phyloP scores from a whole-genome alignment of 2,888 invertebrate genomes.

The Lymantria monacha region DNA sequence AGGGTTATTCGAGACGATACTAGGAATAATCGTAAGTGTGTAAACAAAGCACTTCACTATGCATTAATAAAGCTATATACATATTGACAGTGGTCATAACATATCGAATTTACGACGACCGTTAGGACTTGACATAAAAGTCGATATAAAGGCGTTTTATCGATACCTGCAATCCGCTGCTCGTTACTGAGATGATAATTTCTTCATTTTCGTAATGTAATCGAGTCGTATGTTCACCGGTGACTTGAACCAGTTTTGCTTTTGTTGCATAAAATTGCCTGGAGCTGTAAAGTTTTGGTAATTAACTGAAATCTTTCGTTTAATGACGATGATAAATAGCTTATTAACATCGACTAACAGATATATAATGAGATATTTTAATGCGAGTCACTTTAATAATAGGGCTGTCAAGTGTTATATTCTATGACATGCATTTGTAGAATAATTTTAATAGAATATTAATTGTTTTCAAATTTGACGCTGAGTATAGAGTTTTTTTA shows the following conservation, averaged over 20 bases:
- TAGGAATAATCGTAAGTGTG: conserved; percentile 41
- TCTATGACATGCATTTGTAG: not conserved
- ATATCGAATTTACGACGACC: conserved; percentile 61
- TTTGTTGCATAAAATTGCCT: conserved; percentile 39
- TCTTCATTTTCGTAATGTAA: conserved; percentile 63
- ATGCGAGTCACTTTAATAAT: not conserved
- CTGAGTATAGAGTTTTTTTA: too few species aligned
- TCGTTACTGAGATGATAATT: conserved; percentile 62
- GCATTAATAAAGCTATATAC: conserved; percentile 62
- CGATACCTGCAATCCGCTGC: conserved; percentile 57
- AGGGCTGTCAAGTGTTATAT: not conserved
- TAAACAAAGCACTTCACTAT: conserved; percentile 55
- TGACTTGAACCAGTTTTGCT: conserved; percentile 48
- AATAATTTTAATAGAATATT: too few species aligned
- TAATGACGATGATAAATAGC: conserved; percentile 35
- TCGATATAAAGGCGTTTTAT: conserved; percentile 67
- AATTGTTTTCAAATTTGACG: too few species aligned
- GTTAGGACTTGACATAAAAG: conserved; percentile 61
- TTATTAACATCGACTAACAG: conserved; percentile 21
- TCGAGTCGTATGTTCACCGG: conserved; percentile 28
- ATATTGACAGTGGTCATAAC: conserved; percentile 50
- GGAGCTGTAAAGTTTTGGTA: conserved; percentile 30
- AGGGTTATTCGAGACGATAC: conserved; percentile 46
- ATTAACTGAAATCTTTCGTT: conserved; percentile 41
- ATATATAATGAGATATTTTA: conserved; percentile 13